Percentiles rank a stretch among this genome's conserved stretches.
These are phyloP conservation scores for Sycophila sp. DNA, from an alignment of 1,140 invertebrate genomes.

Conservation along the genomic window DNA sequence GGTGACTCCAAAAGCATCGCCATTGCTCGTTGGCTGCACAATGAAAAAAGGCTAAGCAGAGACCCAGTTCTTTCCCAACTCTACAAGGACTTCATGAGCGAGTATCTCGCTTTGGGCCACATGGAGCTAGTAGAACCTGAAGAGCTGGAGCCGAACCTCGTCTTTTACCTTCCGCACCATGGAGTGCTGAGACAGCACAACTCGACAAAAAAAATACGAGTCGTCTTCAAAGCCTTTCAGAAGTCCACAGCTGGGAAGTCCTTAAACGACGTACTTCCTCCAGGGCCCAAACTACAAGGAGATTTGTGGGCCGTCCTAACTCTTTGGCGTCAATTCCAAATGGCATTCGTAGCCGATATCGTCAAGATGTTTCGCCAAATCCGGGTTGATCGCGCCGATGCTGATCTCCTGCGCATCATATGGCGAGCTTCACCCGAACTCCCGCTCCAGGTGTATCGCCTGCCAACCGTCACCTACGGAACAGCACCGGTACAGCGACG, in stretches of 20 bases:
- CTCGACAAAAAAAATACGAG: neutral
- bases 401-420: slow-evolving; percentile 3
- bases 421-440: neutral
- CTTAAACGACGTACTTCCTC: neutral
- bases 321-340: too few relatives aligned
- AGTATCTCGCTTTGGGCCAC: neutral
- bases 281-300: neutral
- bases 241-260: neutral
- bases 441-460: neutral
- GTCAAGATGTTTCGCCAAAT: neutral
- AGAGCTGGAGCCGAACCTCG: neutral
- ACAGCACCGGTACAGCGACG: neutral
- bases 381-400: neutral
- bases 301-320: neutral
- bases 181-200: neutral
- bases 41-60: neutral
- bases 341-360: neutral
- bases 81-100: neutral
- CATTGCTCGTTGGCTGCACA: neutral
- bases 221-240: neutral
- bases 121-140: neutral
- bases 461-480: slow-evolving; percentile 23
- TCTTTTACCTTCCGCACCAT: neutral
- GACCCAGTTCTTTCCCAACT: neutral
- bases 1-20: neutral